Percentiles rank a stretch among this genome's conserved stretches.
phyloP scores from a whole-genome alignment of 2,888 invertebrate species.

The Dolichomitus sp. region DNA sequence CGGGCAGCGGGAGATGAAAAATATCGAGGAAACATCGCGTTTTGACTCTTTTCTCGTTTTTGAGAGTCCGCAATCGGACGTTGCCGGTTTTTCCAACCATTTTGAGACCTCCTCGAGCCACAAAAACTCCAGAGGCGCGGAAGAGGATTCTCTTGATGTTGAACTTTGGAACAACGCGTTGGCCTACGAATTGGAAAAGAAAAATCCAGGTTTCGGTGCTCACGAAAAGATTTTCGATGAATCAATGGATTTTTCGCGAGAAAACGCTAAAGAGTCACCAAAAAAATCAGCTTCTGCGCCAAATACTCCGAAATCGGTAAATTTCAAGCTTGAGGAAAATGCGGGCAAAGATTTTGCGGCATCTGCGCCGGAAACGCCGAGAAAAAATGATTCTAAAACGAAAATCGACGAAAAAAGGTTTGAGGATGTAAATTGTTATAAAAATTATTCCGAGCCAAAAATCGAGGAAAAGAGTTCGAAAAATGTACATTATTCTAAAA shows the following conservation, averaged over 20 bases:
- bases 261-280: conserved; percentile 71
- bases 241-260: conserved; percentile 57
- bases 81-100: conserved; percentile 70
- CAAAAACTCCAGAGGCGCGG: conserved; percentile 9
- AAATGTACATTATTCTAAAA: no score
- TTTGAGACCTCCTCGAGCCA: conserved; percentile 60
- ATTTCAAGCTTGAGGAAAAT: not conserved
- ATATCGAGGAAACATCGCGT: not conserved
- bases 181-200: conserved; percentile 79
- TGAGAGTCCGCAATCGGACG: conserved; percentile 31
- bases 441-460: not conserved
- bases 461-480: no score
- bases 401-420: not conserved
- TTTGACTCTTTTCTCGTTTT: conserved; percentile 23
- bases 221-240: conserved; percentile 67
- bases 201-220: conserved; percentile 73
- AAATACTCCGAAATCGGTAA: conserved; percentile 36
- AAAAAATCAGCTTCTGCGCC: conserved; percentile 38
- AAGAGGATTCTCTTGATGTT: conserved; percentile 73
- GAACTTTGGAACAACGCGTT: conserved; percentile 80
- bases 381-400: not conserved
- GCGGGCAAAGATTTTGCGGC: not conserved
- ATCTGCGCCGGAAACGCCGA: not conserved
- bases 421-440: not conserved
- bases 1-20: conserved; percentile 31